Percentiles rank a stretch among this genome's conserved stretches.
Conservation (phyloP, 2,797 vertebrate genomes). For the Trachurus trachurus region DNA sequence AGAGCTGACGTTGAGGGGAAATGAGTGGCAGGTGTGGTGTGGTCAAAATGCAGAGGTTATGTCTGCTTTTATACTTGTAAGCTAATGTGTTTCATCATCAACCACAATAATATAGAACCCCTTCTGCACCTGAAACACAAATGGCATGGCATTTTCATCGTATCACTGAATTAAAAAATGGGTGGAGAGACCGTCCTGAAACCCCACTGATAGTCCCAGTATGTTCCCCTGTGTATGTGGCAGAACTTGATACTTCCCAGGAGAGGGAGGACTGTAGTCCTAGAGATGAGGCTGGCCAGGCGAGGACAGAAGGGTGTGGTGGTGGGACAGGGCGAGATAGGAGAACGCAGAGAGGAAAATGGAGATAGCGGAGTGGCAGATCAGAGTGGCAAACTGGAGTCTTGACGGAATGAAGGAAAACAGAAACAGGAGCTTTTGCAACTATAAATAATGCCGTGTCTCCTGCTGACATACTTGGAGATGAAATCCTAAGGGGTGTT, state of each 20-base stretch:
- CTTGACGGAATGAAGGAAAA: conserved; percentile 26
- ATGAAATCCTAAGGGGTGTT: conserved; percentile 51
- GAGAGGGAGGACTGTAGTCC: conserved; percentile 18
- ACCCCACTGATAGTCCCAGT: conserved; percentile 37
- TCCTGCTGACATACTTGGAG: conserved; percentile 33
- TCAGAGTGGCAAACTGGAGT: conserved; percentile 16
- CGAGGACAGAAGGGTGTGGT: conserved; percentile 35
- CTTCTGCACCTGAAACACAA: neutral
- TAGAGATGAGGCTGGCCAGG: conserved; percentile 4
- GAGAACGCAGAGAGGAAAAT: conserved; percentile 33
- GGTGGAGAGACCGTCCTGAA: conserved; percentile 6
- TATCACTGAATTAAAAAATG: conserved; percentile 19
- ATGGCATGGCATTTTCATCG: conserved; percentile 29
- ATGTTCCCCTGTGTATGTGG: conserved; percentile 41
- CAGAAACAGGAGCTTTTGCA: conserved; percentile 32
- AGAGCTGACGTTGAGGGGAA: conserved; percentile 37
- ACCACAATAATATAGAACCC: neutral
- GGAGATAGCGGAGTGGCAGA: conserved; percentile 38
- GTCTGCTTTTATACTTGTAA: conserved; percentile 18
- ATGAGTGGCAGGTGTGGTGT: conserved; percentile 16
- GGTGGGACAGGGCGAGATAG: conserved; percentile 55
- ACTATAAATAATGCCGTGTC: conserved; percentile 55
- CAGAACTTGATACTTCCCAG: conserved; percentile 34
- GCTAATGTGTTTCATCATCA: conserved; percentile 8
- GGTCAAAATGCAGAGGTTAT: conserved; percentile 5